These are phyloP conservation scores for Plebejus anna DNA, from an alignment of 2,888 invertebrate species.

Conservation along the genomic window DNA sequence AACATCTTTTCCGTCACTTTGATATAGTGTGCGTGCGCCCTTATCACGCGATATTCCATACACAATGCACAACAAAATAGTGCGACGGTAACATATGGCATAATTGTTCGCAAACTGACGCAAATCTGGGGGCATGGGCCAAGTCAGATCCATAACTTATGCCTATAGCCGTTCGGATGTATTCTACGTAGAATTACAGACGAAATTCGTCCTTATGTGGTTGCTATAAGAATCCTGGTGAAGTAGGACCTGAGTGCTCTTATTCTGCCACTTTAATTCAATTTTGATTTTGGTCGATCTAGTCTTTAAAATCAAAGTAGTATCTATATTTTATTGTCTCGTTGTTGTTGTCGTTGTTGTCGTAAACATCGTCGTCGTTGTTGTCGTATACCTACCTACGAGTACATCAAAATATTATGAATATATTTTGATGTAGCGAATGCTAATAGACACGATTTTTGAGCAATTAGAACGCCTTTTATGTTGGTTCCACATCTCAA, in stretches of 20 bases:
- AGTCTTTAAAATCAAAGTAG: neutral
- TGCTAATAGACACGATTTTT: no score
- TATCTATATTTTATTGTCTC: no score
- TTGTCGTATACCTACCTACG: no score
- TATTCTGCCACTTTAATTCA: neutral
- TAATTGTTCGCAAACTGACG: constrained; percentile 73
- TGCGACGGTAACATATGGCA: constrained; percentile 55
- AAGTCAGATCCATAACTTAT: constrained; percentile 64
- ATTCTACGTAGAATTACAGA: neutral
- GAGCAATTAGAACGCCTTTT: no score
- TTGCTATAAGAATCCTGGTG: neutral
- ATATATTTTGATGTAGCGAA: no score
- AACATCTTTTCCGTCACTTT: neutral
- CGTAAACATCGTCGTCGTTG: no score
- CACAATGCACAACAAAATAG: constrained; percentile 47
- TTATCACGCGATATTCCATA: constrained; percentile 37
- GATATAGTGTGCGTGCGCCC: constrained; percentile 32
- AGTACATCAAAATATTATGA: no score
- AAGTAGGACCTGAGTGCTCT: neutral
- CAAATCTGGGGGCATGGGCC: constrained; percentile 63
- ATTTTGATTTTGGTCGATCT: neutral
- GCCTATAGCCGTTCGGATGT: constrained; percentile 33
- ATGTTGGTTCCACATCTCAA: no score
- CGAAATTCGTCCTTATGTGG: neutral
- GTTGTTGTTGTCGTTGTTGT: no score